Conservation (phyloP, 2,888 invertebrate species). For the Tineola bisselliella region DNA sequence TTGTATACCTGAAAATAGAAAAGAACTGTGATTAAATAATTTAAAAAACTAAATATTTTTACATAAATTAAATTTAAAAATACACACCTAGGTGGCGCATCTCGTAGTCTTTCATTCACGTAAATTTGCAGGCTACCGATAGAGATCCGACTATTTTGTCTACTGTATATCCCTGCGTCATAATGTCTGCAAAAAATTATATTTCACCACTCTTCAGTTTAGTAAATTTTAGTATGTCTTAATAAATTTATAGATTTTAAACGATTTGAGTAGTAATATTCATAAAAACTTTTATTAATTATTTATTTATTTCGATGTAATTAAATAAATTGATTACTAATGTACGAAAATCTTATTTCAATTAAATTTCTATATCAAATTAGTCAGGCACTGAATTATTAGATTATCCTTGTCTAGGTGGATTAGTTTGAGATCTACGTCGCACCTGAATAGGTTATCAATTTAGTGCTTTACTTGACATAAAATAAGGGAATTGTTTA, state of each 20-base stretch:
- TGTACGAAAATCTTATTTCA: background rate
- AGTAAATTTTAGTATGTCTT: too few relatives aligned
- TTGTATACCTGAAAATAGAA: constrained; percentile 37
- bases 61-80: too few relatives aligned
- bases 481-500: too few relatives aligned
- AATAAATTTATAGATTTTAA: too few relatives aligned
- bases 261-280: too few relatives aligned
- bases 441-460: background rate
- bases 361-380: background rate
- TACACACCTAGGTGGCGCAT: constrained; percentile 53
- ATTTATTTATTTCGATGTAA: too few relatives aligned
- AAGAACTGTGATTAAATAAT: background rate
- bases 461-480: background rate
- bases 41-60: background rate
- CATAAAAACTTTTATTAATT: too few relatives aligned
- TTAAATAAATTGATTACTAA: too few relatives aligned
- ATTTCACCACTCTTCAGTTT: too few relatives aligned
- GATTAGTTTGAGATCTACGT: background rate
- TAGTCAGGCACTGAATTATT: background rate
- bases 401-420: constrained; percentile 4
- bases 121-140: constrained; percentile 57
- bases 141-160: constrained; percentile 34
- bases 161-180: background rate
- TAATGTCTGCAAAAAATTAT: background rate
- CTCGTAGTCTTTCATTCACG: constrained; percentile 49